Evolutionary conservation across 2,888 invertebrate species (phyloP).

Genomic region (Tiliacea aurago): DNA sequence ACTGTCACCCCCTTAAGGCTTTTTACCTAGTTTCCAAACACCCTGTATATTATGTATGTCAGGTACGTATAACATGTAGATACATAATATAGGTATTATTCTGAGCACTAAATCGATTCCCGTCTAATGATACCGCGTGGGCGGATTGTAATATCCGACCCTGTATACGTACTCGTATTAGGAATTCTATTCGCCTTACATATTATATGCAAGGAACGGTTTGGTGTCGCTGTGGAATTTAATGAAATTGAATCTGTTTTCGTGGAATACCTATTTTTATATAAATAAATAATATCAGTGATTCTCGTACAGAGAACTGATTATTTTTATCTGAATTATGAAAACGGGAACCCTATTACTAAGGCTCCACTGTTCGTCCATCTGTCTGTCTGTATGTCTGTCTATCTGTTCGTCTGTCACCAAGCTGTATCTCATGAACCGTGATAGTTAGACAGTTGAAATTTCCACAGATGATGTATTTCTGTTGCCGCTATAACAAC

Average conservation of each 20-base stretch:
- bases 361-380: too few relatives aligned
- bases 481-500: too few relatives aligned
- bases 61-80: not conserved
- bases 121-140: slow-evolving; percentile 46
- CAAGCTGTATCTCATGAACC: too few relatives aligned
- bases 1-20: too few relatives aligned
- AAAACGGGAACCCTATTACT: too few relatives aligned
- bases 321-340: too few relatives aligned
- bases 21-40: too few relatives aligned
- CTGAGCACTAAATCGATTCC: slow-evolving; percentile 48
- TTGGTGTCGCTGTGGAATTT: slow-evolving; percentile 30
- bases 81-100: slow-evolving; percentile 16
- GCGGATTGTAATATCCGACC: slow-evolving; percentile 50
- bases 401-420: too few relatives aligned
- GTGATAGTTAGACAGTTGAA: too few relatives aligned
- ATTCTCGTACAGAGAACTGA: too few relatives aligned
- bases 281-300: slow-evolving; percentile 3
- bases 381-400: too few relatives aligned
- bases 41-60: not conserved
- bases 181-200: slow-evolving; percentile 40
- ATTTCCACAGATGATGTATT: too few relatives aligned
- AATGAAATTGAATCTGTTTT: slow-evolving; percentile 23
- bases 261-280: not conserved
- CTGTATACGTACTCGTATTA: slow-evolving; percentile 24
- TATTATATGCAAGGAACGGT: slow-evolving; percentile 14